Conservation (phyloP, 2,797 vertebrate species). For the Peromyscus nudipes region DNA sequence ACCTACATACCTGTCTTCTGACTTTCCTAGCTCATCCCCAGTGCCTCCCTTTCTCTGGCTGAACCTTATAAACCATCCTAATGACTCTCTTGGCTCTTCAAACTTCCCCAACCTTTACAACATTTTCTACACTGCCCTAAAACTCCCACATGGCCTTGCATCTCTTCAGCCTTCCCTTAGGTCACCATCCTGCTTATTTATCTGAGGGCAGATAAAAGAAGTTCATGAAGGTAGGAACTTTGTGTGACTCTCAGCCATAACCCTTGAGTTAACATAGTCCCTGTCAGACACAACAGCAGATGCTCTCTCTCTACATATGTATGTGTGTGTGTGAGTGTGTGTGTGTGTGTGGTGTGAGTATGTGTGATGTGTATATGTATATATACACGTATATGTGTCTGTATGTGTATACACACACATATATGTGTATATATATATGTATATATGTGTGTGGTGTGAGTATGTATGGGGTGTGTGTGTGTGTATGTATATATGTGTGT, state of each 20-base stretch:
- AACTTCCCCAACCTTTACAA: background rate
- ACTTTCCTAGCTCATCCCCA: background rate
- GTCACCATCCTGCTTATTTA: background rate
- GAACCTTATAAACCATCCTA: background rate
- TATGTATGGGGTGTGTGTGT: background rate
- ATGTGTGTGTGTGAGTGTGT: background rate
- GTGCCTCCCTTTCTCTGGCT: background rate
- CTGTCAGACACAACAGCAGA: background rate
- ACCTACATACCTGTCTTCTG: background rate
- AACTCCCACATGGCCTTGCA: too few relatives aligned
- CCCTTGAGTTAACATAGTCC: background rate
- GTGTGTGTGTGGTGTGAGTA: too few relatives aligned
- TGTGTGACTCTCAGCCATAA: background rate
- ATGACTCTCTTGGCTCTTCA: background rate
- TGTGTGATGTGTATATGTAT: background rate
- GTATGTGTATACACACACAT: too few relatives aligned
- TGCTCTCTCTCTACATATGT: background rate
- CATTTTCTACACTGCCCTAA: background rate
- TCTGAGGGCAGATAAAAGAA: background rate
- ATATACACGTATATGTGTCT: too few relatives aligned
- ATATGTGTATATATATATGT: background rate
- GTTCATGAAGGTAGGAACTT: background rate
- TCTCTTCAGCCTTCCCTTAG: background rate
- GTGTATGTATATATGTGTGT: background rate
- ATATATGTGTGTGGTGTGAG: too few relatives aligned